Conservation (phyloP, 2,797 vertebrate genomes). For the Catostomus latipinnis region DNA sequence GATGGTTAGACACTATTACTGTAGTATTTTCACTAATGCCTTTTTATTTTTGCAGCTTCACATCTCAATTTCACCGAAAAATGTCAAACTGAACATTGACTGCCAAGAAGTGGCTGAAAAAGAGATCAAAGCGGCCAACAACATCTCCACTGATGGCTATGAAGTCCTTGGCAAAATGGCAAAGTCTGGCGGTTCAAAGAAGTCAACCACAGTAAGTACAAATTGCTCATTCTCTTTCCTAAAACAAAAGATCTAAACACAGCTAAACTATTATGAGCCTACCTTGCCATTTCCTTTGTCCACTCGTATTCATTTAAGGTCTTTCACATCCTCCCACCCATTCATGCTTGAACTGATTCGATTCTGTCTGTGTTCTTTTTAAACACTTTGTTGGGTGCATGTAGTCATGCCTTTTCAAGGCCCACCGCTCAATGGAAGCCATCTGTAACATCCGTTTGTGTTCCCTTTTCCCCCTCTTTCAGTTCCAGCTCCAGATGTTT, state of each 20-base stretch:
- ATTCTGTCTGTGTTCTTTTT: constrained; percentile 46
- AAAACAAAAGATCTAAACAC: constrained; percentile 23
- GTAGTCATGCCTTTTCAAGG: constrained; percentile 54
- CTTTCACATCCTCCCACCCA: neutral
- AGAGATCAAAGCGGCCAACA: constrained; percentile 90
- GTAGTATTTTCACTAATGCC: neutral
- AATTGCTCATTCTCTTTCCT: neutral
- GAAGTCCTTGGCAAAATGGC: constrained; percentile 95
- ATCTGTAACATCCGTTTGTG: constrained; percentile 69
- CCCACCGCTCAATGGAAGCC: constrained; percentile 61
- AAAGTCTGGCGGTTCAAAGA: constrained; percentile 80
- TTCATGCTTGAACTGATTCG: constrained; percentile 24
- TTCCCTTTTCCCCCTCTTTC: constrained; percentile 54
- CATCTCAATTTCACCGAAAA: constrained; percentile 90
- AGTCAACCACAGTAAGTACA: constrained; percentile 90
- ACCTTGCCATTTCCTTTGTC: constrained; percentile 7
- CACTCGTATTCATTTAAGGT: neutral
- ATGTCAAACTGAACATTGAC: constrained; percentile 92
- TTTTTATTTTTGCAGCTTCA: constrained; percentile 84
- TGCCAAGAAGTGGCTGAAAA: constrained; percentile 95
- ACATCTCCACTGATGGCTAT: constrained; percentile 91
- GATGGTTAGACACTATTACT: neutral
- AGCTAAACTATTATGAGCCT: constrained; percentile 6
- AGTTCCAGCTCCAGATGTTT: constrained; percentile 99
- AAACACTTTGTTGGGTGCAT: constrained; percentile 53